These are phyloP conservation scores for Chloropsis cyanopogon DNA, from an alignment of 2,113 vertebrate genomes.

Conservation along the genomic window DNA sequence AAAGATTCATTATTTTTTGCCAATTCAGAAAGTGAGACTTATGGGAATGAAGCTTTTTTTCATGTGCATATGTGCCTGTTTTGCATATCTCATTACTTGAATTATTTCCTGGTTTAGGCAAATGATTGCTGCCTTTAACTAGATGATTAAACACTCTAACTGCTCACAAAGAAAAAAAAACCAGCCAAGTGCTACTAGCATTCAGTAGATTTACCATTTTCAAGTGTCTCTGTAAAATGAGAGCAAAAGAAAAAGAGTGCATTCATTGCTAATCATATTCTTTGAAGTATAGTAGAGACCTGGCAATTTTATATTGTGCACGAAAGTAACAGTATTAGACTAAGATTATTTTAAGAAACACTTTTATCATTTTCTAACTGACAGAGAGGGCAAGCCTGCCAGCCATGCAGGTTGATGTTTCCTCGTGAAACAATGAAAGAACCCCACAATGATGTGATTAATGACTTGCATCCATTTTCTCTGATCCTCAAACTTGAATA, in stretches of 20 bases:
- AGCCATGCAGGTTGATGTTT: conserved; percentile 29
- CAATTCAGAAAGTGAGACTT: conserved; percentile 65
- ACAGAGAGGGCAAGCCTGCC: conserved; percentile 20
- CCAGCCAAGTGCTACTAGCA: not conserved
- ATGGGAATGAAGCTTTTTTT: conserved; percentile 20
- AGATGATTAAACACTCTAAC: conserved; percentile 63
- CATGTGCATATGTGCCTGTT: not conserved
- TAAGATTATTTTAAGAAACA: conserved; percentile 67
- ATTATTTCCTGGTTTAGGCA: conserved; percentile 68
- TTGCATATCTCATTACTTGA: conserved; percentile 73
- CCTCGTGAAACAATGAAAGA: conserved; percentile 16
- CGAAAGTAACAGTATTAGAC: conserved; percentile 45
- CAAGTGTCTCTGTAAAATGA: conserved; percentile 22
- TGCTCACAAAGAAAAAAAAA: not conserved
- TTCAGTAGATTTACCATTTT: conserved; percentile 44
- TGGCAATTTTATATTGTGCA: conserved; percentile 1
- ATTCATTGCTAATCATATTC: conserved; percentile 50
- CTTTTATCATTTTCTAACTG: conserved; percentile 61
- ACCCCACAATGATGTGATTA: conserved; percentile 46
- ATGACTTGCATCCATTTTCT: conserved; percentile 44
- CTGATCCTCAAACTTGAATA: conserved; percentile 45
- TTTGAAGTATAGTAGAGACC: conserved; percentile 37
- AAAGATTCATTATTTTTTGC: conserved; percentile 79
- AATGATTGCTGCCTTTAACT: conserved; percentile 66
- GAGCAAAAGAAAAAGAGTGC: not conserved